Evolutionary conservation across 2,888 invertebrate species (phyloP).

Genomic region (Ennomos fuscantarius): DNA sequence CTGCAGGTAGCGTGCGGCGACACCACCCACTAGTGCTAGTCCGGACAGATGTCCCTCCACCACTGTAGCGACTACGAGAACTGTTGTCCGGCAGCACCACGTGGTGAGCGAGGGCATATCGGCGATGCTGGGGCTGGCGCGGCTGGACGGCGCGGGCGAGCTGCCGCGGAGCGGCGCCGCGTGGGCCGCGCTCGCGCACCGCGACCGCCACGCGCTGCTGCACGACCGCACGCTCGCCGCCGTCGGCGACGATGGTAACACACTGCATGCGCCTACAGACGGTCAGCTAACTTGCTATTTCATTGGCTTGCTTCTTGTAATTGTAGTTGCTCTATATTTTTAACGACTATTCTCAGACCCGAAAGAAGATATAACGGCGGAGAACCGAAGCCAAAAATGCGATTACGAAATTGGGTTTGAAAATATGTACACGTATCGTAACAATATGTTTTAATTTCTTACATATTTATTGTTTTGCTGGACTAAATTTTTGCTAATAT

Average conservation of each 20-base stretch:
- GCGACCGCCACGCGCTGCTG: slow-evolving; percentile 92
- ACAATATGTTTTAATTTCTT: too few species aligned
- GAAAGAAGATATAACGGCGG: too few species aligned
- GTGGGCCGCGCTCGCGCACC: slow-evolving; percentile 90
- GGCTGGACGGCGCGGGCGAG: slow-evolving; percentile 53
- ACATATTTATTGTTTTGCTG: too few species aligned
- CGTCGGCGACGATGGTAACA: slow-evolving; percentile 88
- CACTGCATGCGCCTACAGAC: too few species aligned
- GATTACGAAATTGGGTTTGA: too few species aligned
- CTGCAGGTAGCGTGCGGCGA: slow-evolving; percentile 81
- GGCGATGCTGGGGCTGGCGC: slow-evolving; percentile 64
- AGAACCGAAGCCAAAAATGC: too few species aligned
- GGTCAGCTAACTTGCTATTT: background rate
- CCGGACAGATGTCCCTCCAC: too few species aligned
- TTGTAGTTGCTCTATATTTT: too few species aligned
- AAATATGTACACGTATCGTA: too few species aligned
- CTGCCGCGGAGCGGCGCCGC: slow-evolving; percentile 67
- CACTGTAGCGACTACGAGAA: background rate
- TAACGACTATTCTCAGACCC: too few species aligned
- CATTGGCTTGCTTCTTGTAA: background rate
- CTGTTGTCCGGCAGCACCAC: slow-evolving; percentile 50
- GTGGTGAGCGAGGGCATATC: slow-evolving; percentile 72
- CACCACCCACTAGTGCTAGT: too few species aligned
- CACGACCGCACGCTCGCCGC: slow-evolving; percentile 92
- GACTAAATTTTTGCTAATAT: too few species aligned